Conservation (phyloP, 2,888 invertebrate species). For the Masnerella sp. region DNA sequence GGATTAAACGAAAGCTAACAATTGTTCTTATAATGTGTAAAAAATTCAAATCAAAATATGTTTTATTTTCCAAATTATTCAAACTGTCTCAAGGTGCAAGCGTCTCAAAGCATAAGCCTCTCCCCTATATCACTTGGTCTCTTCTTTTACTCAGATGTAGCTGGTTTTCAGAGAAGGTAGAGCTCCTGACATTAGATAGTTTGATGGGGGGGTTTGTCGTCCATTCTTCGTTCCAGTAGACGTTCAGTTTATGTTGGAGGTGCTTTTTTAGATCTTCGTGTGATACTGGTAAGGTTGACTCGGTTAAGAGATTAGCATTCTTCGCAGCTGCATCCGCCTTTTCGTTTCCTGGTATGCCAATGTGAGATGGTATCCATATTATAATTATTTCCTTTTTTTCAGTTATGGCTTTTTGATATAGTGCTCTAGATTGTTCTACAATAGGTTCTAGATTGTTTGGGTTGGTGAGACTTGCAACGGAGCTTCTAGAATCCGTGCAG, state of each 20-base stretch:
- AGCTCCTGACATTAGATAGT: background rate
- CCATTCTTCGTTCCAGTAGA: background rate
- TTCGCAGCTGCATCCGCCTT: conserved; percentile 3
- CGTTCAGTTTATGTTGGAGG: background rate
- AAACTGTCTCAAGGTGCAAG: no score
- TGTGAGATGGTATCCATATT: conserved; percentile 9
- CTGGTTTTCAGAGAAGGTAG: background rate
- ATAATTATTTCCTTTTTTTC: background rate
- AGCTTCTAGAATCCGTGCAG: conserved; percentile 11
- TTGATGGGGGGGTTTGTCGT: background rate
- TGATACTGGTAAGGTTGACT: background rate
- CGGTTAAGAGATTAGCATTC: background rate
- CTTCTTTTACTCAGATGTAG: background rate
- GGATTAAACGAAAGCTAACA: no score
- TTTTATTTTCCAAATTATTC: no score
- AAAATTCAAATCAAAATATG: no score
- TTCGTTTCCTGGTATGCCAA: conserved; percentile 10
- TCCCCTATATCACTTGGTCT: background rate
- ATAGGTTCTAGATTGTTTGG: background rate
- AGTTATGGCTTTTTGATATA: background rate
- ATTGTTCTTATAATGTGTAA: no score
- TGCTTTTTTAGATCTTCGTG: background rate
- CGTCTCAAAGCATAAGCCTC: no score
- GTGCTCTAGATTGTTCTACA: background rate
- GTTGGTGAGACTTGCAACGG: background rate